Evolutionary conservation across 2,888 invertebrate species (phyloP).

Genomic region (Phaedon cochleariae): DNA sequence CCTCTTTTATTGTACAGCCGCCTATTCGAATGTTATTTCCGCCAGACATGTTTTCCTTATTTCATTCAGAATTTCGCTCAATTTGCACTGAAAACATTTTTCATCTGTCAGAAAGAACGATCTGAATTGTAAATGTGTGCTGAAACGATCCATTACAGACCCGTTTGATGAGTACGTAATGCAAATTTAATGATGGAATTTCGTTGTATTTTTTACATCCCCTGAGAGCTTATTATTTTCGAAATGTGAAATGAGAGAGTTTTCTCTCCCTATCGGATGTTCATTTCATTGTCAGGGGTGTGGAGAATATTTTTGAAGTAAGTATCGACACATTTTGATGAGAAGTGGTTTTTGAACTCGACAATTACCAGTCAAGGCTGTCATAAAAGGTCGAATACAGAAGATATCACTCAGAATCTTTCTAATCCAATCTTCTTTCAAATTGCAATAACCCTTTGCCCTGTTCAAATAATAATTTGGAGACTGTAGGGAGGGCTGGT

Average conservation of each 20-base stretch:
- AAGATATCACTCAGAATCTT: too few relatives aligned
- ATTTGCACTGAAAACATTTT: not conserved
- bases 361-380: too few relatives aligned
- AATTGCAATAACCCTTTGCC: too few relatives aligned
- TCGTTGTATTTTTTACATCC: not conserved
- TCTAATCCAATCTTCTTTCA: too few relatives aligned
- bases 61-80: not conserved
- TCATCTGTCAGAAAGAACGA: not conserved
- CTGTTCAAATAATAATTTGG: too few relatives aligned
- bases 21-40: too few relatives aligned
- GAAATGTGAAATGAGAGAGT: not conserved
- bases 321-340: too few relatives aligned
- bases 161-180: not conserved
- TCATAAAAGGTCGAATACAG: too few relatives aligned
- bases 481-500: too few relatives aligned
- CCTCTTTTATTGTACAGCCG: too few relatives aligned
- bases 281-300: not conserved
- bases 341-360: too few relatives aligned
- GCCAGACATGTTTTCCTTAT: not conserved
- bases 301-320: too few relatives aligned
- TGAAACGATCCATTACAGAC: not conserved
- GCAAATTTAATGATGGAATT: not conserved
- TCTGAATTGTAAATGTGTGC: not conserved
- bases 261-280: not conserved
- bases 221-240: not conserved